Percentiles rank a stretch among this genome's conserved stretches.
These are phyloP conservation scores for Hyppa rectilinea DNA, from an alignment of 2,888 invertebrate species.

Conservation along the genomic window DNA sequence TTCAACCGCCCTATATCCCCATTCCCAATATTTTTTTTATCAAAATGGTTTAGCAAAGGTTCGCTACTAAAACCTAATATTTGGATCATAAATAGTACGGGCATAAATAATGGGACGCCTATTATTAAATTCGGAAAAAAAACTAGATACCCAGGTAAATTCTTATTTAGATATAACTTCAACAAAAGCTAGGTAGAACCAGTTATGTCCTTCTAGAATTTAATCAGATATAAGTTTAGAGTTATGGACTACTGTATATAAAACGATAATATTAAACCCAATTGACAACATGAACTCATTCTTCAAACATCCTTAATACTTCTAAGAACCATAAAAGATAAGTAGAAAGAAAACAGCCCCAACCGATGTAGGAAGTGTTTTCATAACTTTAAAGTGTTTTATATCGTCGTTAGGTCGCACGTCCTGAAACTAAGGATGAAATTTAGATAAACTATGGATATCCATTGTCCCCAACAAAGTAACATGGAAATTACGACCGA, in stretches of 20 bases:
- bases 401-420: slow-evolving; percentile 51
- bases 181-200: background rate
- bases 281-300: slow-evolving; percentile 14
- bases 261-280: slow-evolving; percentile 9
- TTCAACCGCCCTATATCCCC: background rate
- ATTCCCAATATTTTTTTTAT: background rate
- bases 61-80: slow-evolving; percentile 15
- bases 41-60: slow-evolving; percentile 8
- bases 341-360: slow-evolving; percentile 41
- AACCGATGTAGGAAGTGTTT: slow-evolving; percentile 36
- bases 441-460: slow-evolving; percentile 54
- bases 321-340: slow-evolving; percentile 20
- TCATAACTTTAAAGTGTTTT: slow-evolving; percentile 57
- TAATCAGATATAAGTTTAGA: slow-evolving; percentile 26
- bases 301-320: slow-evolving; percentile 27
- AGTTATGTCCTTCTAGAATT: background rate
- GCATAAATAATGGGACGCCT: slow-evolving; percentile 22
- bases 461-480: slow-evolving; percentile 62
- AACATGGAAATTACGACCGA: slow-evolving; percentile 61
- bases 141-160: too few species aligned
- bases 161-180: slow-evolving; percentile 11
- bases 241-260: slow-evolving; percentile 1
- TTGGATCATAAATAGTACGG: slow-evolving; percentile 42
- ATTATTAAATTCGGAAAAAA: slow-evolving; percentile 34
- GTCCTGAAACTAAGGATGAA: slow-evolving; percentile 44